phyloP scores from a whole-genome alignment of 2,113 vertebrate genomes.

The Dicerorhinus sumatrensis region DNA sequence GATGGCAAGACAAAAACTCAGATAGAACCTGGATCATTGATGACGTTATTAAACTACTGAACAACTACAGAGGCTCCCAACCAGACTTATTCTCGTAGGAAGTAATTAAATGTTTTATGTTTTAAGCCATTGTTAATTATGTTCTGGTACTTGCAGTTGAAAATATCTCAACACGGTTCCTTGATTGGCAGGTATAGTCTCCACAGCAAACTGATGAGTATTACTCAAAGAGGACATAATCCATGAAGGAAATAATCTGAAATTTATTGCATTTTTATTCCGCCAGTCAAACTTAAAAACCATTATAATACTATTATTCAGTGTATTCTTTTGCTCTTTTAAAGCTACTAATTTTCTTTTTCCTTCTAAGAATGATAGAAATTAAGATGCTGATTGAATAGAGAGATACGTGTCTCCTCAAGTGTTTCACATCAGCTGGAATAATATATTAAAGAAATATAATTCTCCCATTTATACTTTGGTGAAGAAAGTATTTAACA shows the following conservation, averaged over 20 bases:
- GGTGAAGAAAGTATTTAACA: neutral
- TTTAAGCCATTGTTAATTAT: slow-evolving; percentile 12
- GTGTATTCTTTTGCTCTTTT: neutral
- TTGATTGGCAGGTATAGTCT: neutral
- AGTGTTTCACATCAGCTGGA: neutral
- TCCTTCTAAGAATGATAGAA: neutral
- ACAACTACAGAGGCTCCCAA: neutral
- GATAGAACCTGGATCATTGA: neutral
- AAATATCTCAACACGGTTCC: neutral
- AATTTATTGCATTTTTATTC: neutral
- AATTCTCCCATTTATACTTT: neutral
- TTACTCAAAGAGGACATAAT: neutral
- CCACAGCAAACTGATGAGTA: neutral
- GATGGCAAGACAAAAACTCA: neutral
- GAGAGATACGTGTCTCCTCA: neutral
- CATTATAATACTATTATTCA: neutral
- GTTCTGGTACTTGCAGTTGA: neutral
- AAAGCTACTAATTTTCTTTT: neutral
- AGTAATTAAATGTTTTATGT: slow-evolving; percentile 7
- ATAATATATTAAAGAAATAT: neutral
- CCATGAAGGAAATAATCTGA: neutral
- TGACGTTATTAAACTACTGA: neutral
- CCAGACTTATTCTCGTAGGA: neutral
- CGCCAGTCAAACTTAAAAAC: slow-evolving; percentile 1
- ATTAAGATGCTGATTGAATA: neutral